Evolutionary conservation across 2,113 vertebrate genomes (phyloP).

Genomic region (Hippocampus barbouri): DNA sequence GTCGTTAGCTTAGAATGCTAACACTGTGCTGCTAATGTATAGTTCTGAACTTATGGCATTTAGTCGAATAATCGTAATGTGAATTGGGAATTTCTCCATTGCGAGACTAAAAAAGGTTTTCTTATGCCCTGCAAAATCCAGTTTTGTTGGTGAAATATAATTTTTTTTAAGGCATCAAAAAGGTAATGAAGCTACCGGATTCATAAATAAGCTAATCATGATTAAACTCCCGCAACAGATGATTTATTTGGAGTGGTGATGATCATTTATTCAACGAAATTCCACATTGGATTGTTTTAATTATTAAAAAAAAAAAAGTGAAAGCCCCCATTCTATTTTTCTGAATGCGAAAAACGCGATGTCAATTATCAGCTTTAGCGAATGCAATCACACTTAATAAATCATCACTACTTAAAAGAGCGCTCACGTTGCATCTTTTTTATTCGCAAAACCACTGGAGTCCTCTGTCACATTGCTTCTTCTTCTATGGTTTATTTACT

Average conservation of each 20-base stretch:
- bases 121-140: no score
- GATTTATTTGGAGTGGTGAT: background rate
- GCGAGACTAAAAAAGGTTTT: no score
- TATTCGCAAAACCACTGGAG: slow-evolving; percentile 11
- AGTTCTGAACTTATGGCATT: background rate
- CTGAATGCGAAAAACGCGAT: slow-evolving; percentile 14
- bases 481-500: slow-evolving; percentile 7
- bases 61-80: no score
- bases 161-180: no score
- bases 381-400: slow-evolving; percentile 52
- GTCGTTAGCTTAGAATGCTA: background rate
- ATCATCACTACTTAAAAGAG: slow-evolving; percentile 37
- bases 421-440: slow-evolving; percentile 31
- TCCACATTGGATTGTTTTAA: background rate
- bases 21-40: background rate
- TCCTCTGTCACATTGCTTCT: background rate
- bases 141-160: no score
- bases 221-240: background rate
- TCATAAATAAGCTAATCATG: background rate
- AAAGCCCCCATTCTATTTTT: background rate
- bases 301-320: background rate
- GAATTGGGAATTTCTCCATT: no score
- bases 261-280: background rate
- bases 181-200: no score
- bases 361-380: slow-evolving; percentile 38